These are phyloP conservation scores for Drosophila emarginata DNA, from an alignment of 2,888 invertebrate genomes.

Conservation along the genomic window DNA sequence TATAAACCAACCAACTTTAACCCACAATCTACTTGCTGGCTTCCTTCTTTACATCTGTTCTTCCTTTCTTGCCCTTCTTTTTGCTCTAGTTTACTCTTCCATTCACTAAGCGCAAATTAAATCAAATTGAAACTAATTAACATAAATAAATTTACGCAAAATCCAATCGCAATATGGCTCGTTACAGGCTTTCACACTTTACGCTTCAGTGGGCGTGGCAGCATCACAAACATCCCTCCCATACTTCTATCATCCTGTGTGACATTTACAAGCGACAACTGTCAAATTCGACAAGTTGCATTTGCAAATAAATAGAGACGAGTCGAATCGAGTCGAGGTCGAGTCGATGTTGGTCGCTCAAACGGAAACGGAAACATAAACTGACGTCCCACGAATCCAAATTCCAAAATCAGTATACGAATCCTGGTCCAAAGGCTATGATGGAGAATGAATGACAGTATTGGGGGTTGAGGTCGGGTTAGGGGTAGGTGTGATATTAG, in stretches of 20 bases:
- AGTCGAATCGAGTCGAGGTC: conserved; percentile 26
- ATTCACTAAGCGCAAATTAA: conserved; percentile 58
- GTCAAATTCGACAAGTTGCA: conserved; percentile 74
- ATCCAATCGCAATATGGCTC: conserved; percentile 74
- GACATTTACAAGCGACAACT: conserved; percentile 72
- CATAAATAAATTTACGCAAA: conserved; percentile 76
- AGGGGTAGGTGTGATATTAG: conserved; percentile 15
- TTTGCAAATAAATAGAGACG: conserved; percentile 72
- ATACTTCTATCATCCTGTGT: conserved; percentile 17
- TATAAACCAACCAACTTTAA: no score
- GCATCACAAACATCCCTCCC: not conserved
- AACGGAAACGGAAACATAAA: conserved; percentile 63
- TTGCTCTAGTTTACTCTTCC: conserved; percentile 27
- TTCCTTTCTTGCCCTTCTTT: not conserved
- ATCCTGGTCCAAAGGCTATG: not conserved
- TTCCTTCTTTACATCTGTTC: not conserved
- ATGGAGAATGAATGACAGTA: no score
- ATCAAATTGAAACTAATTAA: conserved; percentile 76
- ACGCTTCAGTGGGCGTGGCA: conserved; percentile 57
- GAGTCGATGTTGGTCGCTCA: conserved; percentile 44
- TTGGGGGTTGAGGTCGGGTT: not conserved
- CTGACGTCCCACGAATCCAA: conserved; percentile 37
- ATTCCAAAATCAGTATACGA: conserved; percentile 1
- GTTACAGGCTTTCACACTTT: conserved; percentile 73
- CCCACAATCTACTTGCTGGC: not conserved